These are phyloP conservation scores for Oreocharis arfaki DNA, from an alignment of 2,113 vertebrate genomes.

Conservation along the genomic window DNA sequence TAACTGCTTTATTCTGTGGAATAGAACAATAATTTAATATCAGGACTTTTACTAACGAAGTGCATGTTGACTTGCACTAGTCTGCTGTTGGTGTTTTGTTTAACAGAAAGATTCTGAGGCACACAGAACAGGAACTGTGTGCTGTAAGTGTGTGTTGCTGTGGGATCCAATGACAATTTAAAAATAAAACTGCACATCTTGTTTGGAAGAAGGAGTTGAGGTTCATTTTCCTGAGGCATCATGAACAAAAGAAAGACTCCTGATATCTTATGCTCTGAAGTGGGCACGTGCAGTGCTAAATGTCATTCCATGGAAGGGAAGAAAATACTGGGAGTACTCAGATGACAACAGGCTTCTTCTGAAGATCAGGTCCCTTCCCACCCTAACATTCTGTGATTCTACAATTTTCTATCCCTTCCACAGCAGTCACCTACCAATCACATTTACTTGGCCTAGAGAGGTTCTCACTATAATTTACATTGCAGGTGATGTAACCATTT, in stretches of 20 bases:
- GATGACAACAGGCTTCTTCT: background rate
- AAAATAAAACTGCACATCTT: background rate
- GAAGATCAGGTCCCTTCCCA: background rate
- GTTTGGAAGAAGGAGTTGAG: background rate
- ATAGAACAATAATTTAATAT: background rate
- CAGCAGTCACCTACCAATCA: background rate
- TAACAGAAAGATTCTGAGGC: background rate
- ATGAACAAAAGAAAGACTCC: background rate
- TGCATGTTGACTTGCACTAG: background rate
- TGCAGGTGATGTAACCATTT: background rate
- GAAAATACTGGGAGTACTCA: background rate
- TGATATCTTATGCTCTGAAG: background rate
- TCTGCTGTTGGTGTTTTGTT: background rate
- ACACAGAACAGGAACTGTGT: background rate
- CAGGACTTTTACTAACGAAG: background rate
- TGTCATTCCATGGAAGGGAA: background rate
- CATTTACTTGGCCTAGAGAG: background rate
- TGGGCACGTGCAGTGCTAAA: background rate
- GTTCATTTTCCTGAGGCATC: background rate
- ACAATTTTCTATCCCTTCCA: background rate
- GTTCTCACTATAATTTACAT: background rate
- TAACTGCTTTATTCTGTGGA: background rate
- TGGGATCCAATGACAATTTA: background rate
- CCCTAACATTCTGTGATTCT: background rate
- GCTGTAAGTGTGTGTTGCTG: background rate